Base-by-base conservation (phyloP, 1,140 invertebrate genomes). In the Cyclargus thomasi region DNA sequence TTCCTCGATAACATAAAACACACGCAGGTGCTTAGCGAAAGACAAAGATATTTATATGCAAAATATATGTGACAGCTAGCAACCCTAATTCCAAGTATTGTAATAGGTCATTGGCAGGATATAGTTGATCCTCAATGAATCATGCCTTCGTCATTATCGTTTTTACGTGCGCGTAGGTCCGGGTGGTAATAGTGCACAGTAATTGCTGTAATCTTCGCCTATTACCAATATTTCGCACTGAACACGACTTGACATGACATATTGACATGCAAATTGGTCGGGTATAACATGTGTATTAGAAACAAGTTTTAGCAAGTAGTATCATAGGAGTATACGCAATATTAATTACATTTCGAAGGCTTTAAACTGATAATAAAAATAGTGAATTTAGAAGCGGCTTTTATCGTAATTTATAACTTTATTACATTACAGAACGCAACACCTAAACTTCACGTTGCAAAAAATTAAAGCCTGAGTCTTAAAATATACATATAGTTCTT, bases 81-180 rank as follows among this genome's bases (percentile, higher is more conserved):
- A 65, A 47, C 17, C 47, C 47, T 63, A 65, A 63, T 62, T 36
- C 4, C 29, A 29, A 66, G 67, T 72, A 79, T 83, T 83, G 79
- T 84, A 80, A 79, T 79, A 81, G 84, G 82, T 84, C 81, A 79
- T 85, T 86, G 82, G 80, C 84, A 84, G 82, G 80, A 85, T 81
- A 74, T 75, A 57, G 67, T 67, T 76, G 75, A 82, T 78, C 72
- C 76, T 78, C 39, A 71, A 72, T 84, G 79, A 84, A 66, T 80
- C 78, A 77, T 72, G 68, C 63, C 29, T 29, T 11, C 39, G 14
- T 16, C 39, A 47, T 47, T 47, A 47, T 8, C 4, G 55, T 59
- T 59, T 59, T 59, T 59, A 11, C 10, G 20, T 59, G 18, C 55
- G 18, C 55, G 18, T 11, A 59, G 55, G 55, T 59, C 55, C 55